These are phyloP conservation scores for Neoaliturus tenellus DNA, from an alignment of 2,888 invertebrate species.

Conservation along the genomic window DNA sequence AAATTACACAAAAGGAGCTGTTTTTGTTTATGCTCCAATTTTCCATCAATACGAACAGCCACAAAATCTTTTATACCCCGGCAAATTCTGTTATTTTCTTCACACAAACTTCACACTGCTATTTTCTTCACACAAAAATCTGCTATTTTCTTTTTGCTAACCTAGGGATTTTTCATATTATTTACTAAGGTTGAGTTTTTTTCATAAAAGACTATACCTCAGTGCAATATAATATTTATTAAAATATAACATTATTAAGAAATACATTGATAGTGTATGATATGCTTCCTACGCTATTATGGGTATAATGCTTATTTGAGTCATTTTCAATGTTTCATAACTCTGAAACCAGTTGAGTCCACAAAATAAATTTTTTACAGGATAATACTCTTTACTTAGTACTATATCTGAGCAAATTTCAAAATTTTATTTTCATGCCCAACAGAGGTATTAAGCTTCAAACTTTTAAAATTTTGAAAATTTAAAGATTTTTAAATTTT, in stretches of 20 bases:
- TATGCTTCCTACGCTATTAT: not conserved
- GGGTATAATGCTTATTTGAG: not conserved
- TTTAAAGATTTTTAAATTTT: no score
- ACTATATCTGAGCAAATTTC: no score
- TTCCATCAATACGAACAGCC: not conserved
- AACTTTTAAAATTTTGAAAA: no score
- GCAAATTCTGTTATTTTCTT: not conserved
- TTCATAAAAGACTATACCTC: not conserved
- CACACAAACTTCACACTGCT: not conserved
- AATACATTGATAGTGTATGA: not conserved
- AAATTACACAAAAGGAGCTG: not conserved
- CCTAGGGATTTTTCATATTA: no score
- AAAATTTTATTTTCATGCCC: no score
- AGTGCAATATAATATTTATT: not conserved
- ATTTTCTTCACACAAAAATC: not conserved
- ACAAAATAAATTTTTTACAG: slow-evolving; percentile 22
- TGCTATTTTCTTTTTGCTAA: no score
- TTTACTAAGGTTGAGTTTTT: slow-evolving; percentile 13
- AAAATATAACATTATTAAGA: not conserved
- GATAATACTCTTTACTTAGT: not conserved
- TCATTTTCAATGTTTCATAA: slow-evolving; percentile 7
- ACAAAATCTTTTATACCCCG: not conserved
- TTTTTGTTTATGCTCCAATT: not conserved
- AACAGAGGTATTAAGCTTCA: no score
- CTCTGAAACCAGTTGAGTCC: slow-evolving; percentile 4